Evolutionary conservation across 2,113 vertebrate species (phyloP).

Genomic region (Oryzias javanicus): DNA sequence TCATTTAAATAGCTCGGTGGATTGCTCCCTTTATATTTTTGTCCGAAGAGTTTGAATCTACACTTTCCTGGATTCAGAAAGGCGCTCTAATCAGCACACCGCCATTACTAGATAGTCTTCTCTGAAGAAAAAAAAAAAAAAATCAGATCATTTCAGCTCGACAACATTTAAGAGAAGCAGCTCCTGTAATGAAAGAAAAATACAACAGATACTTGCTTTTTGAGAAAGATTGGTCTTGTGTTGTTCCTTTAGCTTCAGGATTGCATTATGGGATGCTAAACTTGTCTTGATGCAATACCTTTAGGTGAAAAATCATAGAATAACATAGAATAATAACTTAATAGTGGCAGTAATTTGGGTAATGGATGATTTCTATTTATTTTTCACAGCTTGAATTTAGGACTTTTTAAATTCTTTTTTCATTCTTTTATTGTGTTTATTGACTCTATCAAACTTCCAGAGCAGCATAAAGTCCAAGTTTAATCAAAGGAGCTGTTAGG

Average conservation of each 20-base stretch:
- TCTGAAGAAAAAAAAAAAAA: conserved; percentile 6
- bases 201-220: background rate
- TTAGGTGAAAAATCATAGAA: conserved; percentile 31
- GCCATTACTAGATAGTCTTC: conserved; percentile 23
- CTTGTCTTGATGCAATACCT: conserved; percentile 13
- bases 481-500: no score
- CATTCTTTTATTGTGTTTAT: no score
- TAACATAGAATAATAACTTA: conserved; percentile 14
- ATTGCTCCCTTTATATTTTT: conserved; percentile 38
- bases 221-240: background rate
- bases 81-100: conserved; percentile 35
- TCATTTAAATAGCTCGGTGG: conserved; percentile 32
- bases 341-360: no score
- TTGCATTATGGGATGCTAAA: conserved; percentile 24
- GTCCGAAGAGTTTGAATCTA: conserved; percentile 37
- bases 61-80: conserved; percentile 7
- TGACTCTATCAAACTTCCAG: no score
- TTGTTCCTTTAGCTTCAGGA: conserved; percentile 3
- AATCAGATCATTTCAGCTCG: conserved; percentile 8
- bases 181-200: background rate
- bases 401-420: no score
- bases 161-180: conserved; percentile 12
- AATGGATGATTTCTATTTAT: no score
- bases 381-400: no score
- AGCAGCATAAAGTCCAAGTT: no score